phyloP scores from a whole-genome alignment of 2,113 vertebrate species.

The Oryzias javanicus region DNA sequence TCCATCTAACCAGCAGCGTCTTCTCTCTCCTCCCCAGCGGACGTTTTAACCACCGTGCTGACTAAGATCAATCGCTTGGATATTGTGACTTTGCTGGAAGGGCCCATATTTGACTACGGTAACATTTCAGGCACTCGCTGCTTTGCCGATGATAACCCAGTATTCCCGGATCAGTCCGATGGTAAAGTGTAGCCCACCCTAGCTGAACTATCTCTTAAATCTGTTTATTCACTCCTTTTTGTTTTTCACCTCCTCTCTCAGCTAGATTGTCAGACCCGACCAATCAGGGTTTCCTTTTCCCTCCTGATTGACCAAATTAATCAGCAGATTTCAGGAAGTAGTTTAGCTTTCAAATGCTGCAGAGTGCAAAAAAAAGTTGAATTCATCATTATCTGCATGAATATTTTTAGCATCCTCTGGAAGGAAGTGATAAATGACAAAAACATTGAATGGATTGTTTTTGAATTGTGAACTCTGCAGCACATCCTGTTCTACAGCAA shows the following conservation, averaged over 20 bases:
- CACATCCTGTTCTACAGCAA: background rate
- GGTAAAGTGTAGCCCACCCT: slow-evolving; percentile 92
- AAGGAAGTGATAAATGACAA: slow-evolving; percentile 25
- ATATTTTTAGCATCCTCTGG: slow-evolving; percentile 54
- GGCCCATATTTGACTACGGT: slow-evolving; percentile 99
- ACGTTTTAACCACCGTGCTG: slow-evolving; percentile 96
- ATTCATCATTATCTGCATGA: slow-evolving; percentile 40
- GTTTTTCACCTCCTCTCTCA: slow-evolving; percentile 66
- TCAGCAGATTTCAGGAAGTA: background rate
- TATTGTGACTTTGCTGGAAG: slow-evolving; percentile 99
- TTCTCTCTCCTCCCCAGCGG: slow-evolving; percentile 82
- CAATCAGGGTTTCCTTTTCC: background rate
- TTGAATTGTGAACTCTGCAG: slow-evolving; percentile 38
- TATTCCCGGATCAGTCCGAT: slow-evolving; percentile 96
- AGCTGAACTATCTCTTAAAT: slow-evolving; percentile 74
- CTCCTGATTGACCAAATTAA: background rate
- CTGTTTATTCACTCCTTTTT: slow-evolving; percentile 71
- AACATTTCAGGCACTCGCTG: slow-evolving; percentile 99
- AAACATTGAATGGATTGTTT: slow-evolving; percentile 3
- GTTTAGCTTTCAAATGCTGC: background rate
- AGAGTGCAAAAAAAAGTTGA: slow-evolving; percentile 1
- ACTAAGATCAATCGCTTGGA: slow-evolving; percentile 99
- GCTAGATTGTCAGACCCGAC: slow-evolving; percentile 56
- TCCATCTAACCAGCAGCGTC: background rate
- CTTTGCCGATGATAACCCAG: slow-evolving; percentile 97